Conservation (phyloP, 2,888 invertebrate genomes). For the Eupsilia transversa region DNA sequence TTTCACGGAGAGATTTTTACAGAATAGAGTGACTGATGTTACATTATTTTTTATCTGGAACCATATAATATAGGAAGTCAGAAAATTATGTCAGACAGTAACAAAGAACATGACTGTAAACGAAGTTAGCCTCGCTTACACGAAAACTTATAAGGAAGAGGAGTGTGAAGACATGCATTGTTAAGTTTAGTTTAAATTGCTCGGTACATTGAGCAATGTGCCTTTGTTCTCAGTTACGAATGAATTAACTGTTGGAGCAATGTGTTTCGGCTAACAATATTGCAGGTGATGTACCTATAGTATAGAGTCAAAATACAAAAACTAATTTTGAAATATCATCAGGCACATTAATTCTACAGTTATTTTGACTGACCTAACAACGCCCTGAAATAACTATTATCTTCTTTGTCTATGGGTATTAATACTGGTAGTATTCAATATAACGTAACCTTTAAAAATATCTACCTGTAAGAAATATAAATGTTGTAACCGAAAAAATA, state of each 20-base stretch:
- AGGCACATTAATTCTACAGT: not conserved
- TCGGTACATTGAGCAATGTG: slow-evolving; percentile 42
- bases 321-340: not conserved
- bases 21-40: no score
- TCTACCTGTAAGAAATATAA: no score
- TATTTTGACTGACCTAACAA: not conserved
- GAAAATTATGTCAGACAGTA: slow-evolving; percentile 14
- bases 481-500: no score
- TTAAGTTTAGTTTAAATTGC: slow-evolving; percentile 46
- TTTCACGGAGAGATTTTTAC: no score
- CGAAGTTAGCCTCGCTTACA: slow-evolving; percentile 26
- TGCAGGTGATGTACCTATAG: not conserved
- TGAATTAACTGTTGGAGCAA: slow-evolving; percentile 45
- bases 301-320: slow-evolving; percentile 3
- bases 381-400: not conserved
- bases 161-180: slow-evolving; percentile 56
- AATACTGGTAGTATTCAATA: no score
- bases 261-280: slow-evolving; percentile 20
- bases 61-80: not conserved
- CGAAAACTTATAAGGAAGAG: slow-evolving; percentile 50
- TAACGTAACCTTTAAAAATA: no score
- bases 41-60: not conserved
- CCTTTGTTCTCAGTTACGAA: slow-evolving; percentile 52
- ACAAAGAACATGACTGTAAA: slow-evolving; percentile 37
- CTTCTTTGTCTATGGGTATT: no score